A percentile compares a stretch with the other conserved stretches of the same genome.
These are phyloP conservation scores for Oceanodroma leucorhoa DNA, from an alignment of 2,797 vertebrate genomes.

Conservation along the genomic window DNA sequence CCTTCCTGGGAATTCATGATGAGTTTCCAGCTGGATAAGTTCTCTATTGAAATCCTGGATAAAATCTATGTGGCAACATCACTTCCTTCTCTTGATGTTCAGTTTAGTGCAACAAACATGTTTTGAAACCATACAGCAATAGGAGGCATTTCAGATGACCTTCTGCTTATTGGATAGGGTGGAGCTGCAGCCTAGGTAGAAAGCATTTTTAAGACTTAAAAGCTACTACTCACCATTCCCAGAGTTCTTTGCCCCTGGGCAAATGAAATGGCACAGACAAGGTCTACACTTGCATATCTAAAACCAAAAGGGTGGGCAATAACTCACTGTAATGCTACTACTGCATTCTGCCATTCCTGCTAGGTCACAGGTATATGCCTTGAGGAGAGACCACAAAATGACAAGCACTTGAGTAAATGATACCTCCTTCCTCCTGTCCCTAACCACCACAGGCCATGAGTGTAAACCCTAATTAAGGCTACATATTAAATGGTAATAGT, in stretches of 20 bases:
- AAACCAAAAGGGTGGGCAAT: not conserved
- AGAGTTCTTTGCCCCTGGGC: not conserved
- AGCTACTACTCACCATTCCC: not conserved
- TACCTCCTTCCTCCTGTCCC: not conserved
- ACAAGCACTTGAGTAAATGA: not conserved
- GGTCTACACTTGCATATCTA: not conserved
- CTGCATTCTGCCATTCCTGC: not conserved
- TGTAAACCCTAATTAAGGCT: not conserved
- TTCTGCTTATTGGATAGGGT: not conserved
- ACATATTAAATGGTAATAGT: accelerated
- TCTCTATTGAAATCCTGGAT: not conserved
- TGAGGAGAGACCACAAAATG: not conserved
- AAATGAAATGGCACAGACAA: not conserved
- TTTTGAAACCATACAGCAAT: not conserved
- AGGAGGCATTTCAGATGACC: not conserved
- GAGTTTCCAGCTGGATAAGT: not conserved
- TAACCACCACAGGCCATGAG: accelerated
- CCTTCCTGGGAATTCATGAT: not conserved
- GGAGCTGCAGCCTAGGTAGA: not conserved
- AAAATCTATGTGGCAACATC: not conserved
- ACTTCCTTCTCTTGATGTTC: not conserved
- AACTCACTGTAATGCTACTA: not conserved
- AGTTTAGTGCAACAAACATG: not conserved
- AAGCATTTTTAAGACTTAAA: not conserved
- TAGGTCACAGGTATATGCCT: not conserved